Evolutionary conservation across 2,113 vertebrate genomes (phyloP), one percentile per base, ranked within the genome.

Genomic region (Thamnaconus septentrionalis): DNA sequence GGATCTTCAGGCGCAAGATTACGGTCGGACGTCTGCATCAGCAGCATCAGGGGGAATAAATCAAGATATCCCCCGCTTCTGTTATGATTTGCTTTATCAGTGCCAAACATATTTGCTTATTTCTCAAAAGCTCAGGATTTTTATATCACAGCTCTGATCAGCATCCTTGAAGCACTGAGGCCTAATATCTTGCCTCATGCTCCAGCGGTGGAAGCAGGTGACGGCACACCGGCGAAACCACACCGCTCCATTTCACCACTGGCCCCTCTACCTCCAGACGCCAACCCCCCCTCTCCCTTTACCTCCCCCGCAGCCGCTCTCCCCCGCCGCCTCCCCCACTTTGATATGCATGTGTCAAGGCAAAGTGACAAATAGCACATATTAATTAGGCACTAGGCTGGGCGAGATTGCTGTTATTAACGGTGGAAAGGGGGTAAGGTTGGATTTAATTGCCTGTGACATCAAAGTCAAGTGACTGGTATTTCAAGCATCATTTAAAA

Each of bases 401-500:
- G 93, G 95, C 93, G 91, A 95, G 95, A 98, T 97, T 96, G 96
- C 95, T 96, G 96, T 98, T 98, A 98, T 97, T 98, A 98, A 96
- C 95, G 88, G 93, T 92, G 93, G 87, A 93, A 94, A 95, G 94
- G 94, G 94, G 94, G 86, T 87, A 96, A 94, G 95, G 95, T 94
- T 96, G 95, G 94, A 97, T 97, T 97, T 98, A 98, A 98, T 98
- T 98, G 95, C 96, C 95, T 98, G 96, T 98, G 95, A 98, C 96
- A 97, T 96, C 95, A 97, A 96, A 98, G 96, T 97, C 96, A 98
- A 98, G 94, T 96, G 96, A 97, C 94, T 98, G 95, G 95, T 97
- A 97, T 97, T 98, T 98, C 96, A 97, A 98, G 96, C 96, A 96
- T 97, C 96, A 98, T 98, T 98, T 98, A 97, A 98, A 98, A 96